These are phyloP conservation scores for Cecidostiba fungosa DNA, from an alignment of 2,888 invertebrate species.

Conservation along the genomic window DNA sequence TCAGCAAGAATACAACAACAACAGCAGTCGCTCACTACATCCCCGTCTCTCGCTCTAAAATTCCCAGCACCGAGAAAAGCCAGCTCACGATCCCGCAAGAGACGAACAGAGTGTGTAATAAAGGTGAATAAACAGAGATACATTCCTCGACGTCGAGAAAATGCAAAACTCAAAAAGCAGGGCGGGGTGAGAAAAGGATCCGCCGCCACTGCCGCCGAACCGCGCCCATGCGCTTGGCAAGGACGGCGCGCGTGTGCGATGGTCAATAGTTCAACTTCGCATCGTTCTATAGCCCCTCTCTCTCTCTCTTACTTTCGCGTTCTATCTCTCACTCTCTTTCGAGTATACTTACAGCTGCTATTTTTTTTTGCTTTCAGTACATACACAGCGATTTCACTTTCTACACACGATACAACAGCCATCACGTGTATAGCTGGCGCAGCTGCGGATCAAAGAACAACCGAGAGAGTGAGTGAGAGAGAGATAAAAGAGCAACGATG, in stretches of 20 bases:
- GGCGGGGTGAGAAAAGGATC: constrained; percentile 65
- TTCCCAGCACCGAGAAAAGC: too few species aligned
- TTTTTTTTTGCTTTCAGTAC: neutral
- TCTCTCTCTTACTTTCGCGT: neutral
- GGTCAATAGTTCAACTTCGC: constrained; percentile 62
- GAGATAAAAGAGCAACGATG: neutral
- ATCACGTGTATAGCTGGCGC: neutral
- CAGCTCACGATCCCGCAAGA: too few species aligned
- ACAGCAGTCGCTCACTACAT: too few species aligned
- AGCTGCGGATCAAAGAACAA: neutral
- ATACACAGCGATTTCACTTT: neutral
- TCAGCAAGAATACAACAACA: too few species aligned
- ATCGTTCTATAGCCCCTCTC: constrained; percentile 27
- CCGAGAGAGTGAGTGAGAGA: neutral
- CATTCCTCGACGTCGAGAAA: neutral
- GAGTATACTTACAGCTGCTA: neutral
- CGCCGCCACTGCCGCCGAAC: constrained; percentile 64
- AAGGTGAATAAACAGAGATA: too few species aligned
- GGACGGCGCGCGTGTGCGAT: constrained; percentile 56
- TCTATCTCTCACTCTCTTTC: neutral
- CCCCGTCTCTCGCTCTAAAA: too few species aligned
- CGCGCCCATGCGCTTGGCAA: constrained; percentile 71
- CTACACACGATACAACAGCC: neutral
- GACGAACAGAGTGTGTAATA: too few species aligned
- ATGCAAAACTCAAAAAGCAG: constrained; percentile 58